Base-by-base conservation (phyloP, 2,113 vertebrate genomes). In the Chaenogobius annularis region DNA sequence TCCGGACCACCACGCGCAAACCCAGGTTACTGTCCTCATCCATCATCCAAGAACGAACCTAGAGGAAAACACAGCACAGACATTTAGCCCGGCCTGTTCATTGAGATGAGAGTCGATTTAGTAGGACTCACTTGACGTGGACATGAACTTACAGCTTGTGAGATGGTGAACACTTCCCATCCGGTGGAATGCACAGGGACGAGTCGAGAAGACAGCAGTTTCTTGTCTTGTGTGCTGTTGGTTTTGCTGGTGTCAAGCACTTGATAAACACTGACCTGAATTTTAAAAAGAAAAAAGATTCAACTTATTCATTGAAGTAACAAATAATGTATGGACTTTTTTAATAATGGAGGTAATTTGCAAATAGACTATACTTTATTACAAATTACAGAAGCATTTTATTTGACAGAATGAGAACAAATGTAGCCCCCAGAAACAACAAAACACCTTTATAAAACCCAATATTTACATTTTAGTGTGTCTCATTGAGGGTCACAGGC, bases 151-250 rank as follows among this genome's bases (percentile, higher is more conserved):
- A 97, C 96, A 17, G 96, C 95, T 14, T 95, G 91, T 0, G 96
- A 96, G 70, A 97, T 94, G 73, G 92, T 92, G 66, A 97, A 96
- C 40, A 97, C 93, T 73, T 96, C 96, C 96, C 96, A 97, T 43
- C 95, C 95, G 0, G 88, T 87, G 11, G 92, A 93, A 79, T 96
- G 94, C 44, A 96, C 63, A 0, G 95, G 85, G 65, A 97, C 75
- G 0, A 95, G 93, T 14, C 95, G 78, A 23, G 93, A 93, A 6
- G 95, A 94, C 68, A 97, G 87, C 64, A 96, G 81, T 82, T 93
- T 96, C 79, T 70, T 95, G 17, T 85, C 90, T 12, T 86, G 88
- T 0, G 91, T 84, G 1, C 37, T 66, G 74, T 94, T 94, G 11
- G 8, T 76, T 67, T 85, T 86, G 3, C 66, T 79, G 65, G 66